Base-by-base conservation (phyloP, 2,797 vertebrate genomes). In the Enteromius paludinosus region DNA sequence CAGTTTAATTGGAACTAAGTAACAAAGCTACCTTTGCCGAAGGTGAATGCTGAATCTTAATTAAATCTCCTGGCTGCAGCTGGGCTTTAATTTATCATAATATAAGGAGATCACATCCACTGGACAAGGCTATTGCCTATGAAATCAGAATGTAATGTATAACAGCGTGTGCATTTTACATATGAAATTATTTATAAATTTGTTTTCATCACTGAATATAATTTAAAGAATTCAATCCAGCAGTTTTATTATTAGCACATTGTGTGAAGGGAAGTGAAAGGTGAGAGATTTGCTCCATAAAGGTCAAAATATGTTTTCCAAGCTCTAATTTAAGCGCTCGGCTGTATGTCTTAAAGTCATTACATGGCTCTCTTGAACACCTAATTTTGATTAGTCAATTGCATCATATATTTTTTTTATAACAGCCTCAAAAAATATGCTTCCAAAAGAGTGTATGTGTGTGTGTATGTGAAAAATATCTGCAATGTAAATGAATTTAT, bases 11-110 rank as follows among this genome's bases (percentile, higher is more conserved):
- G 89, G 85, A 90, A 92, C 88, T 47, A 87, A 90, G 86, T 85
- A 89, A 90, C 90, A 90, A 90, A 91, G 89, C 87, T 89, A 90
- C 83, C 85, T 90, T 80, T 88, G 89, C 83, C 86, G 89, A 92
- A 92, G 91, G 91, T 92, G 90, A 92, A 88, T 75, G 61, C 89
- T 90, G 89, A 87, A 92, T 93, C 91, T 92, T 92, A 92, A 93
- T 93, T 91, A 92, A 90, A 92, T 90, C 89, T 91, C 78, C 56
- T 76, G 79, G 87, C 83, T 85, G 75, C 82, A 87, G 87, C 88
- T 91, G 87, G 89, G 89, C 89, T 91, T 93, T 89, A 90, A 92
- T 93, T 91, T 87, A 90, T 92, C 90, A 91, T 91, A 85, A 89
- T 92, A 88, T 89, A 88, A 88, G 85, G 68, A 84, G 88, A 89